Evolutionary conservation across 2,888 invertebrate species (phyloP), one percentile per base, ranked within the genome.

Genomic region (Machimus rusticus): DNA sequence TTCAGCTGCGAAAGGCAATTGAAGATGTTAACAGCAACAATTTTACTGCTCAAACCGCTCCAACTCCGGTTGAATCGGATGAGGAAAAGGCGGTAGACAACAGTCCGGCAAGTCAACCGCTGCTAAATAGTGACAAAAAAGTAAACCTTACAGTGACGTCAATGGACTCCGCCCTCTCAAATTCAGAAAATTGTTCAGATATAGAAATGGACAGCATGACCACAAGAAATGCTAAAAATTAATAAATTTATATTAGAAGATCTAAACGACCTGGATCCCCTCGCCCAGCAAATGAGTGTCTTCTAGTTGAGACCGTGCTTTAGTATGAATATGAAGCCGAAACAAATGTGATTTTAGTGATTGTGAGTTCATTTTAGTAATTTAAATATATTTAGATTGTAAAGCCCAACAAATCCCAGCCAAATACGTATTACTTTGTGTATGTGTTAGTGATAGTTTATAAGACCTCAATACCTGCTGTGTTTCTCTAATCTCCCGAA

Each of bases 1-100:
- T 91, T 92, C 16, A 96, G 96, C 94, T 98, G 57, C 95, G 98
- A 88, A 96, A 96, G 93, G 97, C 97, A 9, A 98, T 98, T 88
- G 98, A 98, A 91, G 97, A 98, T 91, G 97, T 97, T 28, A 98
- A 98, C 92, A 95, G 97, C 14, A 97, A 97, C 34, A 94, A 94
- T 89, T 92, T 95, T 79, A 94, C 94, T 78, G 91, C 92, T 43
- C 93, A 92, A 85, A 90, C 77, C n/a, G 31, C 77, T 16, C 81
- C 74, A 28, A 28, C 46, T 55, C 78, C 57, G 14, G 28, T 46
- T 37, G 76, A 2, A 46, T 76, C 9, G 37, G 78, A 87, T 16
- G 66, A 87, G n/a, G 66, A 87, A 23, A 76, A 86, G 51, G 23
- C 28, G 12, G 55, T 34, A 90, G 88, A 92, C 91, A 87, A 90